Evolutionary conservation across 2,888 invertebrate genomes (phyloP), one percentile per base, ranked within the genome.

Genomic region (Pterostichus madidus): DNA sequence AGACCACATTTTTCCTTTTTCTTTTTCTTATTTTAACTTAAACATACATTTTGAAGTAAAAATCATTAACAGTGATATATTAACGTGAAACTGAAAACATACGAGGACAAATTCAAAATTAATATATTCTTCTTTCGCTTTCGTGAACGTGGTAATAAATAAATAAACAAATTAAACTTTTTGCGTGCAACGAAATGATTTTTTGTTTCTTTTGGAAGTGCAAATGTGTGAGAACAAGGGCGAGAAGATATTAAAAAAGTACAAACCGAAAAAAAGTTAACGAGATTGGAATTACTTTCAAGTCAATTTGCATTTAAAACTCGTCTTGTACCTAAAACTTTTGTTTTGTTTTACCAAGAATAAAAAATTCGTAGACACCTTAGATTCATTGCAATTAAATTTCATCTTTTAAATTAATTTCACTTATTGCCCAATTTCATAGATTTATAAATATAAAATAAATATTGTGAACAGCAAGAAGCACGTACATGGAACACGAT

Each of bases 251-350:
- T 61, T 64, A 64, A 59, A 79, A 79, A 79, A 79, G 64, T 79
- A 64, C 59, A 79, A 79, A 64, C 61, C 79, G 79, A 79, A 79
- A 79, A 78, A 79, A 79, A 79, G 79, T 79, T 79, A 79, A 79
- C 79, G 44, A 79, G 79, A 79, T 79, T 49, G 79, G 49, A 64
- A 79, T 64, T 79, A 79, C 79, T 17, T 79, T 79, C 79, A 64
- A 79, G 79, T 79, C 64, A 79, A 79, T 79, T 79, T 79, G 79
- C 79, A 79, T 79, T 64, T 79, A 61, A 64, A 79, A 79, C 64
- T 31, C 79, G 59, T 79, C 64, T 39, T 79, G 64, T 64, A 64
- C 68, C 68, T 71, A 79, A 24, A 64, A 49, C 5, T 75, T 75
- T 52, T 75, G 52, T 52, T 49, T n/a, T 31, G n/a, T 52, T 17